Percentiles rank a stretch among this genome's conserved stretches.
Evolutionary conservation across 2,888 invertebrate species (phyloP).

Genomic region (Antitype chi): DNA sequence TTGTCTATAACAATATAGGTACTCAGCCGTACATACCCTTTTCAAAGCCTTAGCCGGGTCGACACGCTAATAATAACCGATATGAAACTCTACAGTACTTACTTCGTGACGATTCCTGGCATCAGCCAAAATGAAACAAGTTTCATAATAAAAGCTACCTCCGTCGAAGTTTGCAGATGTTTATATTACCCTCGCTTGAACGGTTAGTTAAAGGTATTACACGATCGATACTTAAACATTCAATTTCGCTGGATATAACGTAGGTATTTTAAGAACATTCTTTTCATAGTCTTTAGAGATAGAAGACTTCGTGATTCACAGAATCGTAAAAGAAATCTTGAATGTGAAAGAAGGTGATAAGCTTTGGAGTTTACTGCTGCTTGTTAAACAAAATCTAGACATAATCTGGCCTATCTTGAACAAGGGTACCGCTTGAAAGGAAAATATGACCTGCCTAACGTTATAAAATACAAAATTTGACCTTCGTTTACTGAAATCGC

Average conservation of each 20-base stretch:
- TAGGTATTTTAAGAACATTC: conserved; percentile 28
- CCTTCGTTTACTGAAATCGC: conserved; percentile 9
- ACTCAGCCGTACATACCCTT: background rate
- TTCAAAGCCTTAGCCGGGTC: background rate
- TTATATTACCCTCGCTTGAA: conserved; percentile 56
- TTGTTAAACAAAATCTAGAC: conserved; percentile 43
- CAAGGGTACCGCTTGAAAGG: conserved; percentile 25
- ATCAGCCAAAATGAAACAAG: conserved; percentile 44
- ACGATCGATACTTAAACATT: conserved; percentile 50
- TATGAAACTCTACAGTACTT: conserved; percentile 12
- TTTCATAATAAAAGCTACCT: conserved; percentile 46
- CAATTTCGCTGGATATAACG: conserved; percentile 32
- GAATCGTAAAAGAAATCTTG: conserved; percentile 45
- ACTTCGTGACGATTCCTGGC: conserved; percentile 22
- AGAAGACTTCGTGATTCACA: conserved; percentile 18
- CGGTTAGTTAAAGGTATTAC: conserved; percentile 56
- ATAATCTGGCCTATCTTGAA: conserved; percentile 35
- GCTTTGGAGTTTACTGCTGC: conserved; percentile 41
- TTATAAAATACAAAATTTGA: conserved; percentile 7
- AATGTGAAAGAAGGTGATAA: conserved; percentile 33
- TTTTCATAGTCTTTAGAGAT: conserved; percentile 20
- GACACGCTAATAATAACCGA: conserved; percentile 20
- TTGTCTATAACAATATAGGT: background rate
- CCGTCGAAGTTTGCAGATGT: conserved; percentile 52
- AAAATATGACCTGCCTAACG: conserved; percentile 27